phyloP scores from a whole-genome alignment of 2,797 vertebrate genomes.

The Cyclopterus lumpus region DNA sequence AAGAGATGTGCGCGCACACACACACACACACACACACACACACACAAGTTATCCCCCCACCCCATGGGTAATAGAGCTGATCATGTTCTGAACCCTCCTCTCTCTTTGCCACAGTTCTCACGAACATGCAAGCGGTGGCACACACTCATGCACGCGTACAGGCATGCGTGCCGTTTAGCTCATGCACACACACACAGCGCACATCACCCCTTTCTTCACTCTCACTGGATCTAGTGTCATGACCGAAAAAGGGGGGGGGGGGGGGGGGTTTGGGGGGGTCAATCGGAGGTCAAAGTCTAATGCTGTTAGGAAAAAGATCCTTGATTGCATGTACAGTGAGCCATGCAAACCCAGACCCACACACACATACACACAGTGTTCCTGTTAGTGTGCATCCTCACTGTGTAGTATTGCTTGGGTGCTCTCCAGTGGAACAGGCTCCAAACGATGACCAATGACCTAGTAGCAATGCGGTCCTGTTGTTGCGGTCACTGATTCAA shows the following conservation, averaged over 20 bases:
- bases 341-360: conserved; percentile 47
- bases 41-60: conserved; percentile 63
- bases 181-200: conserved; percentile 21
- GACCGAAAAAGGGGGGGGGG: conserved; percentile 60
- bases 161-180: conserved; percentile 29
- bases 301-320: conserved; percentile 66
- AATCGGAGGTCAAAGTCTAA: conserved; percentile 76
- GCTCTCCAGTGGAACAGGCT: conserved; percentile 65
- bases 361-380: conserved; percentile 45
- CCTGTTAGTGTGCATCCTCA: conserved; percentile 72
- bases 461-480: conserved; percentile 43
- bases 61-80: conserved; percentile 83
- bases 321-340: conserved; percentile 72
- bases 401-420: conserved; percentile 77
- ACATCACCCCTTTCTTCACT: conserved; percentile 38
- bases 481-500: conserved; percentile 68
- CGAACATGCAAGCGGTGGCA: conserved; percentile 69
- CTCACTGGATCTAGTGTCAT: conserved; percentile 68
- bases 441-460: conserved; percentile 79
- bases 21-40: conserved; percentile 48
- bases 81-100: conserved; percentile 81
- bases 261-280: conserved; percentile 50
- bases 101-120: conserved; percentile 76
- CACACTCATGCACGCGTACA: conserved; percentile 46
- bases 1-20: conserved; percentile 72